Evolutionary conservation across 1,140 invertebrate genomes (phyloP).

Genomic region (Musca domestica): DNA sequence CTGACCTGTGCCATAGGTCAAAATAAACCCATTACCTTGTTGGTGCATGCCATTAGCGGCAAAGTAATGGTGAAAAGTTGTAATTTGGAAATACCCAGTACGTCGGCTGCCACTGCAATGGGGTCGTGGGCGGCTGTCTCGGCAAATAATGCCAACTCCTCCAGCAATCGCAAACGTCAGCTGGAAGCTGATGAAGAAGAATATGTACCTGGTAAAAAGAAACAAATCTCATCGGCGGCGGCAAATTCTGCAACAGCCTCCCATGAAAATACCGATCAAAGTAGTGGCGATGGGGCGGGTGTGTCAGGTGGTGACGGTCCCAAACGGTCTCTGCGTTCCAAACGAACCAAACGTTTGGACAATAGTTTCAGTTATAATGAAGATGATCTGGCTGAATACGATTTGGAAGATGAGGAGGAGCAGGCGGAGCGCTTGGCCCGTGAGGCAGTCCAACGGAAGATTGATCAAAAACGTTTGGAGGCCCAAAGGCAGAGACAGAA

Average conservation of each 20-base stretch:
- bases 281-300: background rate
- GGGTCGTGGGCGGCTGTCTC: background rate
- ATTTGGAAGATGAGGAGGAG: constrained; percentile 4
- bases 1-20: background rate
- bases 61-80: constrained; percentile 15
- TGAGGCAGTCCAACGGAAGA: constrained; percentile 19
- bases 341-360: constrained; percentile 25
- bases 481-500: constrained; percentile 18
- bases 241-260: background rate
- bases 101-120: background rate
- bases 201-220: constrained; percentile 23
- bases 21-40: constrained; percentile 22
- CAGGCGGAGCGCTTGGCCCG: constrained; percentile 7
- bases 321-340: constrained; percentile 23
- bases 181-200: constrained; percentile 20
- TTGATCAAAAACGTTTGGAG: constrained; percentile 24
- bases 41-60: constrained; percentile 13
- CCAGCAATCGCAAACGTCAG: background rate
- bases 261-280: constrained; percentile 15
- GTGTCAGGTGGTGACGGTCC: constrained; percentile 7
- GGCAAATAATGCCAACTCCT: background rate
- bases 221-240: background rate
- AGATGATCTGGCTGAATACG: constrained; percentile 14
- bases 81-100: constrained; percentile 1
- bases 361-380: constrained; percentile 24